phyloP scores from a whole-genome alignment of 2,888 invertebrate genomes.

The Hydraecia micacea region DNA sequence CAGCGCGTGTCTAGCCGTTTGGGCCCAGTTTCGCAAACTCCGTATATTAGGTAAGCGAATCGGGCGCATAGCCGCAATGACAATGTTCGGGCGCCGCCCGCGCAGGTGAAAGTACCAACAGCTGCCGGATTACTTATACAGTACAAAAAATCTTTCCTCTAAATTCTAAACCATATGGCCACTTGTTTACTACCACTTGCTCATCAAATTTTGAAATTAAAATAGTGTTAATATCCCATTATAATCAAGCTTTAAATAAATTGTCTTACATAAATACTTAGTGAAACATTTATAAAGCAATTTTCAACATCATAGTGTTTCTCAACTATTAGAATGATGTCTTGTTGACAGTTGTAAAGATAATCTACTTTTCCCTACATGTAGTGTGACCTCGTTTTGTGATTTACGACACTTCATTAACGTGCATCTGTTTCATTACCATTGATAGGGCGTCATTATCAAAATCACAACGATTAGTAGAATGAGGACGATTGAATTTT shows the following conservation, averaged over 20 bases:
- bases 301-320: constrained; percentile 48
- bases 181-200: constrained; percentile 28
- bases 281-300: constrained; percentile 31
- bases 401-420: constrained; percentile 67
- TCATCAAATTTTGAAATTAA: constrained; percentile 35
- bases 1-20: constrained; percentile 76
- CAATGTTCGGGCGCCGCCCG: constrained; percentile 80
- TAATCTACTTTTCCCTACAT: constrained; percentile 62
- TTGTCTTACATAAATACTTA: constrained; percentile 32
- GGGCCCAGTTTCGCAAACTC: constrained; percentile 83
- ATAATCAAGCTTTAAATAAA: constrained; percentile 31
- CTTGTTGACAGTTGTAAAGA: constrained; percentile 59
- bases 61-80: constrained; percentile 81
- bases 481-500: constrained; percentile 52
- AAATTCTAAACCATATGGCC: constrained; percentile 42
- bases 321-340: constrained; percentile 38
- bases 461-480: constrained; percentile 62
- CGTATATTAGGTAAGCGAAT: constrained; percentile 85
- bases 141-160: constrained; percentile 51
- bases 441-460: constrained; percentile 65
- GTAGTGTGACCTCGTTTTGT: constrained; percentile 56
- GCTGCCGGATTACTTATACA: constrained; percentile 74
- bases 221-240: constrained; percentile 19
- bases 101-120: constrained; percentile 84
- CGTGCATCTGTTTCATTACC: constrained; percentile 67